Conservation (phyloP, 2,888 invertebrate genomes). For the Drosophila borborema region DNA sequence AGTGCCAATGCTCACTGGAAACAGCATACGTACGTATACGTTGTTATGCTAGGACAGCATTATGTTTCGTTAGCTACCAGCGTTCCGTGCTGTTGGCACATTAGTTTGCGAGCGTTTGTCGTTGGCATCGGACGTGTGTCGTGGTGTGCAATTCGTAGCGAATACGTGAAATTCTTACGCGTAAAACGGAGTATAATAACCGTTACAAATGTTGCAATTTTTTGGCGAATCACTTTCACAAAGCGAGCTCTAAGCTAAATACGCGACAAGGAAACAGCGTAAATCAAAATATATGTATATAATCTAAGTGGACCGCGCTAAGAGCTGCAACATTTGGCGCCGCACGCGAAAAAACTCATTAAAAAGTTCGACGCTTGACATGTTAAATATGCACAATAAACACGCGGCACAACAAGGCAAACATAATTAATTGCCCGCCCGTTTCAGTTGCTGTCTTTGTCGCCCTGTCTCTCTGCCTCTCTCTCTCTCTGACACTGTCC, state of each 20-base stretch:
- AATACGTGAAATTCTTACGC: conserved; percentile 24
- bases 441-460: conserved; percentile 9
- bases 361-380: conserved; percentile 50
- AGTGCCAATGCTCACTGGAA: conserved; percentile 47
- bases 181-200: conserved; percentile 27
- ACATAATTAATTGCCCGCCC: conserved; percentile 67
- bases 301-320: conserved; percentile 4
- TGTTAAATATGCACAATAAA: conserved; percentile 60
- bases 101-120: conserved; percentile 82
- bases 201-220: conserved; percentile 30
- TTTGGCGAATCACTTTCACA: conserved; percentile 19
- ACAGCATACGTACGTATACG: conserved; percentile 5
- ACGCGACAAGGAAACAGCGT: neutral
- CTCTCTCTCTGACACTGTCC: neutral
- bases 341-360: conserved; percentile 42
- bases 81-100: conserved; percentile 17
- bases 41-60: conserved; percentile 11
- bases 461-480: neutral
- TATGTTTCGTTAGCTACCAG: conserved; percentile 26
- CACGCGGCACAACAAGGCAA: conserved; percentile 60
- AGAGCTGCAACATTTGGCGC: conserved; percentile 17
- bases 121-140: conserved; percentile 72
- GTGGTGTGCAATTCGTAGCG: conserved; percentile 28
- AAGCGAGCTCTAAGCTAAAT: conserved; percentile 18
- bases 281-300: neutral